These are phyloP conservation scores for Augochlorella aurata DNA, from an alignment of 2,888 invertebrate species.

Conservation along the genomic window DNA sequence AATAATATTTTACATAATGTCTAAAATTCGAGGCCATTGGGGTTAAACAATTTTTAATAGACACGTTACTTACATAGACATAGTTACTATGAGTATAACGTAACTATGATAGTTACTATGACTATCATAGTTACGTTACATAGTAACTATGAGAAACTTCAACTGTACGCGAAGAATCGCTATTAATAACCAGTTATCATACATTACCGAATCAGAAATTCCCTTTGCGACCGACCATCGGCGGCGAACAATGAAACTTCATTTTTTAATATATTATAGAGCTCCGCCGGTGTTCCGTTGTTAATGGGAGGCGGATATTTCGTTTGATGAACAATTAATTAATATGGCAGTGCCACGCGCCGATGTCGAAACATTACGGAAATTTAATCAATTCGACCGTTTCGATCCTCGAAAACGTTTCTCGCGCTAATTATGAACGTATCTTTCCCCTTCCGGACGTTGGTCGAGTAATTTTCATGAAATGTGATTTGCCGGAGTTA, in stretches of 20 bases:
- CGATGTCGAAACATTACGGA: slow-evolving; percentile 27
- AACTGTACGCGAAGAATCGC: too few relatives aligned
- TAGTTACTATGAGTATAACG: too few relatives aligned
- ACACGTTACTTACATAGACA: too few relatives aligned
- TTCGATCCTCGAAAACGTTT: background rate
- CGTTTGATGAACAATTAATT: slow-evolving; percentile 48
- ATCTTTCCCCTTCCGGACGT: background rate
- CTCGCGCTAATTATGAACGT: slow-evolving; percentile 27
- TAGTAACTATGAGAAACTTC: too few relatives aligned
- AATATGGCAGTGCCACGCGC: slow-evolving; percentile 18
- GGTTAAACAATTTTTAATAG: too few relatives aligned
- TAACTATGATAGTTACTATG: too few relatives aligned
- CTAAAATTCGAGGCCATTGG: too few relatives aligned
- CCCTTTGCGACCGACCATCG: background rate
- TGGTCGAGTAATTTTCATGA: slow-evolving; percentile 14
- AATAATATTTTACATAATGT: too few relatives aligned
- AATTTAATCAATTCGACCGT: slow-evolving; percentile 47
- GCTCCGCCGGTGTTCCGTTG: slow-evolving; percentile 3
- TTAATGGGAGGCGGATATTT: slow-evolving; percentile 13
- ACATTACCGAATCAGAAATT: background rate
- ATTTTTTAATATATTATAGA: slow-evolving; percentile 31
- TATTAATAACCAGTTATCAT: too few relatives aligned
- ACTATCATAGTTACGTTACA: too few relatives aligned
- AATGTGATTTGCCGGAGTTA: background rate
- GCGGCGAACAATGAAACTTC: background rate